These are phyloP conservation scores for Polypedilum vanderplanki DNA, from an alignment of 1,140 invertebrate species.

Conservation along the genomic window DNA sequence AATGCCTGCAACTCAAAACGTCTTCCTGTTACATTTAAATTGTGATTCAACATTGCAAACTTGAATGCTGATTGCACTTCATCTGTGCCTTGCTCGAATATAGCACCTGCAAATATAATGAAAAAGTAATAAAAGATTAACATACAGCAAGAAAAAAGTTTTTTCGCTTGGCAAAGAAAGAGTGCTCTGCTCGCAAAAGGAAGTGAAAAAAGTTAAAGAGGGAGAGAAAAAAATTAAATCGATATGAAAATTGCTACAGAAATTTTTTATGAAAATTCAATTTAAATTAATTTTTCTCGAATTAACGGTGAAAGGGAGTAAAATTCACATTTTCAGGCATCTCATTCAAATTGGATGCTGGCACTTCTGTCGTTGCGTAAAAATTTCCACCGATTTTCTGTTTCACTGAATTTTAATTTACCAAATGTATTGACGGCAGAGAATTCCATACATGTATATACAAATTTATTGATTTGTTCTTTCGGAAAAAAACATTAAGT, in stretches of 20 bases:
- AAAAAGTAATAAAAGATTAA: background rate
- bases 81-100: slow-evolving; percentile 82
- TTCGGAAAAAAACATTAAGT: slow-evolving; percentile 5
- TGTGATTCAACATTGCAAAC: slow-evolving; percentile 74
- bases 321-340: background rate
- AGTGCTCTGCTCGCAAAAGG: too few species aligned
- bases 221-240: too few species aligned
- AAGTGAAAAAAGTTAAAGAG: background rate
- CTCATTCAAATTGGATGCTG: slow-evolving; percentile 1
- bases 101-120: slow-evolving; percentile 59
- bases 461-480: slow-evolving; percentile 5
- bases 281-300: slow-evolving; percentile 3
- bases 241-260: background rate
- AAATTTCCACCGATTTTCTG: background rate
- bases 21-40: slow-evolving; percentile 63
- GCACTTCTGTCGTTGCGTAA: background rate
- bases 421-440: background rate
- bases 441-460: background rate
- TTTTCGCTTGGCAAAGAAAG: background rate
- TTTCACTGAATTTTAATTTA: slow-evolving; percentile 15
- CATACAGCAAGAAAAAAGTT: background rate
- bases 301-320: background rate
- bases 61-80: slow-evolving; percentile 84
- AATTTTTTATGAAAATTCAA: background rate
- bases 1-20: slow-evolving; percentile 77